Evolutionary conservation across 2,113 vertebrate species (phyloP).

Genomic region (Callorhinus ursinus): DNA sequence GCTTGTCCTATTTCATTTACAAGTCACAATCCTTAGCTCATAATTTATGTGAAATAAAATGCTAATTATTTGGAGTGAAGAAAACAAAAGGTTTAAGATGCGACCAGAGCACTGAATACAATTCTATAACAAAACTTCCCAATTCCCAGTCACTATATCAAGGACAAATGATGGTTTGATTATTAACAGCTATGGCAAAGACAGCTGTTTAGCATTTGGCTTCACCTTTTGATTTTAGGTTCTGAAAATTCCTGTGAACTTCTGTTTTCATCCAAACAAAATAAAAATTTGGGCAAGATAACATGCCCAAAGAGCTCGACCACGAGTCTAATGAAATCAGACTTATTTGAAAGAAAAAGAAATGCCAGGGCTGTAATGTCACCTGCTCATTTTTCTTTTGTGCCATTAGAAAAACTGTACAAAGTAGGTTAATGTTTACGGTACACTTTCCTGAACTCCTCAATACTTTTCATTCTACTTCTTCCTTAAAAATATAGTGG

Average conservation of each 20-base stretch:
- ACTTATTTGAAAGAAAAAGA: constrained; percentile 12
- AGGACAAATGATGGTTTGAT: not conserved
- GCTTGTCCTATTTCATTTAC: not conserved
- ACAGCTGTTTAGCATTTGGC: not conserved
- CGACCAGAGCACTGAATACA: not conserved
- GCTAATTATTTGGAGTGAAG: not conserved
- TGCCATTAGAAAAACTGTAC: constrained; percentile 6
- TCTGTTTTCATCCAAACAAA: not conserved
- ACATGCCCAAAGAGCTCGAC: not conserved
- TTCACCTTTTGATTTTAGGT: constrained; percentile 3
- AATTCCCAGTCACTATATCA: not conserved
- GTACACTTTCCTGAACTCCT: not conserved
- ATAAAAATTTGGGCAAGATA: not conserved
- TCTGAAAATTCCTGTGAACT: constrained; percentile 30
- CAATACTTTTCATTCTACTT: not conserved
- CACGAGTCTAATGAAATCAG: not conserved
- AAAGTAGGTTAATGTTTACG: constrained; percentile 9
- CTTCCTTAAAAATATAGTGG: not conserved
- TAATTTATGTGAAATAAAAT: constrained; percentile 27
- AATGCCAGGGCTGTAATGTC: not conserved
- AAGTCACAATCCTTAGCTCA: not conserved
- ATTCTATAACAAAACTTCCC: not conserved
- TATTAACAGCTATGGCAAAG: not conserved
- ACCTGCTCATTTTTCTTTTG: constrained; percentile 32
- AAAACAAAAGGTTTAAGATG: constrained; percentile 10